Base-by-base conservation (phyloP, 1,140 invertebrate genomes). In the Aphelinus certus region DNA sequence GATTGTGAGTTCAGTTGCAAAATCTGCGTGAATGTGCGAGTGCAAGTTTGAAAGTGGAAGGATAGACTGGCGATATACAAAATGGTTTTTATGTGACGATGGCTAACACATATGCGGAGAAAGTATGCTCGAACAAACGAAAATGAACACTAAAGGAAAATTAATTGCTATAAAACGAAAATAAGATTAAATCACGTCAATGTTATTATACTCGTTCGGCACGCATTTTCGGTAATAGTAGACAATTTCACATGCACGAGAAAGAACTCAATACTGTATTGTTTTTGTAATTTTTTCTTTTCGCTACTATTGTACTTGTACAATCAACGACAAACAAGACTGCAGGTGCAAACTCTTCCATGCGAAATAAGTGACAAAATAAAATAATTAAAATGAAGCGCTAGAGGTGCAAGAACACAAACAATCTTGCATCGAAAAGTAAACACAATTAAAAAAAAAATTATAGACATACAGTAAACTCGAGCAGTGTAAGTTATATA, bases 401-500 rank as follows among this genome's bases (percentile, higher is more conserved):
- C 73, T 76, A 81, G 63, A 76, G 74, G 66, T 71, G 60, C 68
- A 67, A 62, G 71, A 67, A 68, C 61, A 71, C 55, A 71, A 75
- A 70, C 73, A 64, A 73, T 60, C 64, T 65, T 70, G 53, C 66
- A 78, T 75, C 62, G 42, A 78, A 47, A 67, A 66, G 71, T 73
- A 77, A 46, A 70, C 73, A 75, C 42, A 55, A 77, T 62, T 73
- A 73, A 71, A 69, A 77, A 70, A 78, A 77, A 79, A 75, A 76
- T 76, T 51, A 76, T 80, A 80, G 80, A 77, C 73, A 83, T 83
- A 84, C 80, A 82, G 77, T 84, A 84, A 84, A 76, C 81, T 83
- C 80, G 83, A 85, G 78, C 79, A 81, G 79, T 83, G 80, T 84
- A 84, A 85, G 84, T 86, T 84, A 85, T 85, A 84, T 86, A 82